Evolutionary conservation across 2,113 vertebrate genomes (phyloP).

Genomic region (Nothobranchius kuhntae): DNA sequence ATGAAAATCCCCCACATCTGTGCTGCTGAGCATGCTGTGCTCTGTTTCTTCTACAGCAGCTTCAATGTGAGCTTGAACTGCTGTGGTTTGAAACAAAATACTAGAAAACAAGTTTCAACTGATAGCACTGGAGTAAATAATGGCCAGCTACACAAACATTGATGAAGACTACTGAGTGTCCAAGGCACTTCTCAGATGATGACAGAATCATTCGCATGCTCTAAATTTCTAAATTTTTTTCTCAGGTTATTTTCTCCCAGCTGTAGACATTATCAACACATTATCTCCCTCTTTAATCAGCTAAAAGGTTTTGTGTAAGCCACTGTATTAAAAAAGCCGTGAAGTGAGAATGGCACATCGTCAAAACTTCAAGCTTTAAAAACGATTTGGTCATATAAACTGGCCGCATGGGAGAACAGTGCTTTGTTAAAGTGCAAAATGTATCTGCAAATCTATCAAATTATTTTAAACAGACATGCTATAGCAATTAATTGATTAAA

Average conservation of each 20-base stretch:
- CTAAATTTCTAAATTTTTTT: conserved; percentile 15
- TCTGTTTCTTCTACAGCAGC: neutral
- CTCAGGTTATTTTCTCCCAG: conserved; percentile 5
- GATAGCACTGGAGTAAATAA: conserved; percentile 23
- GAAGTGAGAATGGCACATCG: conserved; percentile 6
- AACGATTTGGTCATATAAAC: conserved; percentile 1
- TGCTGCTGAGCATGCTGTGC: conserved; percentile 37
- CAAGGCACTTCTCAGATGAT: conserved; percentile 8
- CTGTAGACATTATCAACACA: conserved; percentile 5
- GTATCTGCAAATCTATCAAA: conserved; percentile 63
- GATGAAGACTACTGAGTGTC: conserved; percentile 12
- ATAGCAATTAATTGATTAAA: conserved; percentile 71
- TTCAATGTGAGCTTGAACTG: conserved; percentile 21
- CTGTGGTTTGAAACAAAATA: conserved; percentile 21
- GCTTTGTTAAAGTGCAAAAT: conserved; percentile 48
- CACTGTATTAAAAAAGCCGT: neutral
- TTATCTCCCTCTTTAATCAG: conserved; percentile 25
- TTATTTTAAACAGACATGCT: conserved; percentile 58
- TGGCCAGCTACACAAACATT: conserved; percentile 29
- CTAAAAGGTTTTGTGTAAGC: conserved; percentile 11
- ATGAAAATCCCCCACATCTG: conserved; percentile 54
- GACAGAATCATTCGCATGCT: conserved; percentile 5
- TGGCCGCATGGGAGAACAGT: conserved; percentile 19
- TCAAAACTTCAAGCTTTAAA: conserved; percentile 1
- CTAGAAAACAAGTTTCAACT: conserved; percentile 16